Percentiles rank a stretch among this genome's conserved stretches.
Conservation (phyloP, 2,888 invertebrate species). For the Agapostemon virescens region DNA sequence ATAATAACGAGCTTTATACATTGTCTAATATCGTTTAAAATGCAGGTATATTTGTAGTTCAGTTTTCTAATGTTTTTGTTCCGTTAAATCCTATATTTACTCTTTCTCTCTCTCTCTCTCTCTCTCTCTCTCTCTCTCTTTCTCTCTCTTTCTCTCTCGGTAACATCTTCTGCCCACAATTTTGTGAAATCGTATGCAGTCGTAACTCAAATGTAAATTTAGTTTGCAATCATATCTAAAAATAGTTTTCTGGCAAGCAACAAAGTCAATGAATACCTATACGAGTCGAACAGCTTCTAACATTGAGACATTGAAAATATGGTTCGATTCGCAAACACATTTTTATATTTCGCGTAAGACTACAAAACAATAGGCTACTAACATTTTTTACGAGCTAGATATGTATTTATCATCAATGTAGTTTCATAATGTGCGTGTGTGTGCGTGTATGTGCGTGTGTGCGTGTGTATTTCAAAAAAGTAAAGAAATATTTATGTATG, state of each 20-base stretch:
- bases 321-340: background rate
- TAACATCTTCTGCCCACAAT: slow-evolving; percentile 18
- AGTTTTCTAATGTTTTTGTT: background rate
- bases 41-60: slow-evolving; percentile 12
- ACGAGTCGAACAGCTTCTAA: slow-evolving; percentile 27
- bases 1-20: slow-evolving; percentile 10
- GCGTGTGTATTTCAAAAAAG: slow-evolving; percentile 27
- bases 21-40: slow-evolving; percentile 14
- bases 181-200: slow-evolving; percentile 43
- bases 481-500: slow-evolving; percentile 37
- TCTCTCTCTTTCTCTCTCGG: background rate
- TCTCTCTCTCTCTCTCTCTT: background rate
- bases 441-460: slow-evolving; percentile 15
- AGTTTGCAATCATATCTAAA: slow-evolving; percentile 52
- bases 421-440: slow-evolving; percentile 37
- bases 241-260: slow-evolving; percentile 63
- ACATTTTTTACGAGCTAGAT: slow-evolving; percentile 26
- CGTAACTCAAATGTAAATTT: slow-evolving; percentile 56
- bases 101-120: background rate
- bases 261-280: slow-evolving; percentile 35
- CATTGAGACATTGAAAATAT: slow-evolving; percentile 29
- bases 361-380: slow-evolving; percentile 17
- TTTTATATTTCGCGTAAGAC: slow-evolving; percentile 1
- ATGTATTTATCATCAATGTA: slow-evolving; percentile 22
- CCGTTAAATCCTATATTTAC: slow-evolving; percentile 12